Base-by-base conservation (phyloP, 2,797 vertebrate species). In the Mus spretus region DNA sequence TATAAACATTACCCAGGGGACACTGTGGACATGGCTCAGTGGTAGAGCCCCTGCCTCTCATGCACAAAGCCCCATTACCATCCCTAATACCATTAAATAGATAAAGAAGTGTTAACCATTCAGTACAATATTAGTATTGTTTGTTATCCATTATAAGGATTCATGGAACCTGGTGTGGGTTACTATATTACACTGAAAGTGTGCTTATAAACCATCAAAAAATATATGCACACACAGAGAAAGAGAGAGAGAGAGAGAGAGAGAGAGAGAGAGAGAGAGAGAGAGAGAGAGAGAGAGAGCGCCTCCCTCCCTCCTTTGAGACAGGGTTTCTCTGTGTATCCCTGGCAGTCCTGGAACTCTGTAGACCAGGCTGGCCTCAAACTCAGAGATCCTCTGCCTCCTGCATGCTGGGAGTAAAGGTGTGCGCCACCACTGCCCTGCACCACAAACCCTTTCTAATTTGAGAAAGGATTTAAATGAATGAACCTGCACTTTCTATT, bases 401-500 rank as follows among this genome's bases (percentile, higher is more conserved):
- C 63, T 12, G 4, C 4, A 19, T n/a, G 31, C 44, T 50, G 20
- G 83, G 83, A n/a, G n/a, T 34, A 50, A 67, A 85, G 31, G 19
- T 1, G 0, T 72, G 7, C 1, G 13, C 44, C 40, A 86, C 83
- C 47, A 84, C 40, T 22, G 19, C 20, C 26, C 11, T 4, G 31
- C 12, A 37, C n/a, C 47, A 9, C 44, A 88, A 88, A 22, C 44
- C 63, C 53, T 74, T 40, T 89, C 63, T 87, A 81, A 85, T 31
- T 53, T n/a, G 53, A 89, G 63, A 6, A 92, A 89, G n/a, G 40
- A 13, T 70, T 95, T 61, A 85, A 85, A 74, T 67, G 24, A 88
- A 70, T 4, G 50, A 61, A 31, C 15, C 79, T 72, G 26, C 78
- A 53, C 26, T 85, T 72, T 57, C 9, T 78, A 79, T 84, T 93